Evolutionary conservation across 2,113 vertebrate genomes (phyloP), one percentile per base, ranked within the genome.

Genomic region (Cheirogaleus medius): DNA sequence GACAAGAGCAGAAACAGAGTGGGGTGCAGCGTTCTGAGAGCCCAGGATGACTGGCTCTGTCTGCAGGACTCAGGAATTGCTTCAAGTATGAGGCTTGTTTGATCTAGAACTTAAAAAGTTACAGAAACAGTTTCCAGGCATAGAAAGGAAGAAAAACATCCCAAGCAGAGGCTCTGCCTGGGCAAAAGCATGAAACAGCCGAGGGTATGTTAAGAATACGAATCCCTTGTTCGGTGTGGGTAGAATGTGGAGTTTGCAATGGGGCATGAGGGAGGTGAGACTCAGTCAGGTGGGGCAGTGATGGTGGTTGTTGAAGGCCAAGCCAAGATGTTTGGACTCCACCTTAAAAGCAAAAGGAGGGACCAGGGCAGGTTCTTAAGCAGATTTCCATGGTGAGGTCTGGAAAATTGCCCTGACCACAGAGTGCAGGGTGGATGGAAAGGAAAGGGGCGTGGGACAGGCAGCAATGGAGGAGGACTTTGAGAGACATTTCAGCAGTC

Each of bases 91-190:
- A 76, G 60, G 25, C n/a, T 52, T 78, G 12, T 97, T 96, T 93
- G 81, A 89, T 82, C 23, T 73, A 25, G 60, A 74, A 85, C 44
- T 60, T 94, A 39, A 52, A 21, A 93, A 83, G 23, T 29, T 56
- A 13, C 3, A 42, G 60, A 73, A 52, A n/a, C 6, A 39, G 71
- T 82, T 88, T 42, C 60, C 52, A 64, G 73, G 63, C 8, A 3
- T 15, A 56, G 49, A 71, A 49, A 93, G 27, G 29, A 7, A 90
- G 56, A 7, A 71, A 17, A 47, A 27, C 6, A 37, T 29, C 39
- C 58, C 60, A 68, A 37, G 60, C 17, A 54, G 68, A 84, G n/a
- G 23, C 15, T 78, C 32, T 64, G 23, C 60, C n/a, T 58, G 2
- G 66, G 15, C 32, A 58, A 82, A 93, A 73, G 49, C 63, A 49